Evolutionary conservation across 2,888 invertebrate genomes (phyloP).

Genomic region (Petrolisthes cinctipes): DNA sequence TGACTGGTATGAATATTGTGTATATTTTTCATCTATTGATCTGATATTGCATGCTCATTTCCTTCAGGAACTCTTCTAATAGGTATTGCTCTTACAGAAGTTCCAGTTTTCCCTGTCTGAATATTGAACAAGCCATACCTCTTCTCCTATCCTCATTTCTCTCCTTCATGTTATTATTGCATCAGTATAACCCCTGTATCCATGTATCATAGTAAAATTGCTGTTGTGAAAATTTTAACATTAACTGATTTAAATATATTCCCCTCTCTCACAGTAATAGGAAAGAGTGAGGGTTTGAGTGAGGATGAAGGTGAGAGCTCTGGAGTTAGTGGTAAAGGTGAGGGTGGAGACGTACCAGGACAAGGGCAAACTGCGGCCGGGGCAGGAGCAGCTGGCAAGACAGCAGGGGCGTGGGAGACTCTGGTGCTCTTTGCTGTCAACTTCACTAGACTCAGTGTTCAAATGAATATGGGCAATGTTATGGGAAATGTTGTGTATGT

Average conservation of each 20-base stretch:
- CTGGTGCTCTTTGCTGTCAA: conserved; percentile 95
- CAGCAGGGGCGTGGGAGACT: conserved; percentile 89
- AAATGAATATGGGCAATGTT: conserved; percentile 99
- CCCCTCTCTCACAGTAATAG: not conserved
- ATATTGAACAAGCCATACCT: no score
- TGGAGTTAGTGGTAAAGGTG: not conserved
- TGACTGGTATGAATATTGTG: conserved; percentile 30
- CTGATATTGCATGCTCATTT: no score
- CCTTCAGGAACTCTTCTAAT: no score
- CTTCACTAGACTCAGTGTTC: conserved; percentile 94
- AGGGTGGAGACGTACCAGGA: not conserved
- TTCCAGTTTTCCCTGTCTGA: no score
- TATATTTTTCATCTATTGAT: not conserved
- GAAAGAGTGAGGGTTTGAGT: conserved; percentile 32
- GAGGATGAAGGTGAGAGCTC: conserved; percentile 34
- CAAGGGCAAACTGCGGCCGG: conserved; percentile 28
- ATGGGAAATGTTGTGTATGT: conserved; percentile 95
- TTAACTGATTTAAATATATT: no score
- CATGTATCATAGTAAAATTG: no score
- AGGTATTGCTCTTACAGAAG: no score
- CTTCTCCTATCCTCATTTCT: no score
- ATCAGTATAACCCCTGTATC: no score
- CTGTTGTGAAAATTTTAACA: no score
- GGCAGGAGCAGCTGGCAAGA: conserved; percentile 47
- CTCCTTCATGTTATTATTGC: no score